Conservation (phyloP, 1,140 invertebrate species). For the Bombus impatiens region DNA sequence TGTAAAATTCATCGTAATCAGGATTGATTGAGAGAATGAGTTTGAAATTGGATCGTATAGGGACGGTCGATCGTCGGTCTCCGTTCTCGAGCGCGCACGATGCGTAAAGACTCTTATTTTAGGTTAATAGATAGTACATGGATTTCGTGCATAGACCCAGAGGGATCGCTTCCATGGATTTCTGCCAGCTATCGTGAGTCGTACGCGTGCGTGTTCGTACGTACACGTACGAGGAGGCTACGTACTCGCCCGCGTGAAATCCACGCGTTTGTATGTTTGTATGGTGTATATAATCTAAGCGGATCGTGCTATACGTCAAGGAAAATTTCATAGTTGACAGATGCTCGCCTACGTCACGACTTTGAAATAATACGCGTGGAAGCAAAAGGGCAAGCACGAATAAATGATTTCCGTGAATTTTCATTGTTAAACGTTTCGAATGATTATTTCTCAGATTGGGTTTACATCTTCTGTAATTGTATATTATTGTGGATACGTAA, state of each 20-base stretch:
- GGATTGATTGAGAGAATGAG: not conserved
- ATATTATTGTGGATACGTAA: not conserved
- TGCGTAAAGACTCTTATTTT: slow-evolving; percentile 50
- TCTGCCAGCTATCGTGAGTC: slow-evolving; percentile 64
- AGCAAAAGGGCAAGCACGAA: not conserved
- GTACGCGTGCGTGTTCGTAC: slow-evolving; percentile 44
- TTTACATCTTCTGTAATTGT: not conserved
- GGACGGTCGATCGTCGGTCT: not conserved
- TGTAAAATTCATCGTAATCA: not conserved
- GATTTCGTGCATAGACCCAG: slow-evolving; percentile 60
- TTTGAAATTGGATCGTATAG: not conserved
- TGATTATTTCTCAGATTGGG: not conserved
- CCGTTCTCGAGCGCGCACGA: not conserved
- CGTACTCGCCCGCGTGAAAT: slow-evolving; percentile 28
- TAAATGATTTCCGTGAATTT: slow-evolving; percentile 38
- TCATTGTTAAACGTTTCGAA: not conserved
- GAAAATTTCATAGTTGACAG: slow-evolving; percentile 60
- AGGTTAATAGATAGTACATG: slow-evolving; percentile 64
- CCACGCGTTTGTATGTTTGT: not conserved
- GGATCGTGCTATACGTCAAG: slow-evolving; percentile 38
- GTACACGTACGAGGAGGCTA: not conserved
- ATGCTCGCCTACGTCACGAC: slow-evolving; percentile 30
- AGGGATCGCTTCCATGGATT: slow-evolving; percentile 64
- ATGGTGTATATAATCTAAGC: not conserved
- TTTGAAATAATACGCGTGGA: slow-evolving; percentile 33